These are phyloP conservation scores for Andrena trimmerana DNA, from an alignment of 2,888 invertebrate genomes.

Conservation along the genomic window DNA sequence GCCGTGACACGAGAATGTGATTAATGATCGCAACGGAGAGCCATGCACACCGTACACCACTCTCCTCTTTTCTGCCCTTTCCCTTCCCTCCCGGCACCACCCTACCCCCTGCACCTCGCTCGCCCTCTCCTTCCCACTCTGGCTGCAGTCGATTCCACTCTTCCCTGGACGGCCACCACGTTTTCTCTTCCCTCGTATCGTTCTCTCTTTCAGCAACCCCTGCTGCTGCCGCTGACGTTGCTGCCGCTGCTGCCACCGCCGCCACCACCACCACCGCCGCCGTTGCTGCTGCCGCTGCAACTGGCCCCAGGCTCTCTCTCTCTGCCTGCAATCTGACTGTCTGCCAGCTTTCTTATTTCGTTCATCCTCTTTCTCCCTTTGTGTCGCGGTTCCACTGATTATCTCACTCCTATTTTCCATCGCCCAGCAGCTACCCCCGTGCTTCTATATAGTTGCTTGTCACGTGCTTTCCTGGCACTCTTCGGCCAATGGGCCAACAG, in stretches of 20 bases:
- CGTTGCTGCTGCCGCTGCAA: conserved; percentile 56
- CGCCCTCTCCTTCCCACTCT: conserved; percentile 46
- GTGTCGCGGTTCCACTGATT: conserved; percentile 42
- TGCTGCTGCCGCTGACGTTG: conserved; percentile 65
- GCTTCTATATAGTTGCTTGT: conserved; percentile 8
- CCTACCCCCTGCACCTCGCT: conserved; percentile 25
- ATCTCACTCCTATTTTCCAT: conserved; percentile 41
- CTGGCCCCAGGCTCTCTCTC: conserved; percentile 33
- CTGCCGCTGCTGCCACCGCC: conserved; percentile 40
- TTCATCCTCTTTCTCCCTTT: conserved; percentile 57
- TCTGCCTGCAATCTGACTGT: conserved; percentile 72
- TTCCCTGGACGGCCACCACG: conserved; percentile 47
- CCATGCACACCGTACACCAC: conserved; percentile 79
- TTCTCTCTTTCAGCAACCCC: conserved; percentile 78
- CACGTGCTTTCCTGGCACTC: neutral
- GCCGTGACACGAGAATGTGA: conserved; percentile 84
- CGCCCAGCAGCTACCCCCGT: neutral
- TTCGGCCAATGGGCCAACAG: neutral
- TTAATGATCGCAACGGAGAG: conserved; percentile 84
- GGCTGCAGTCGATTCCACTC: conserved; percentile 62
- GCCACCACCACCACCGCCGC: conserved; percentile 50
- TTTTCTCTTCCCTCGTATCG: conserved; percentile 48
- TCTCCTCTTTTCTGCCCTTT: conserved; percentile 60
- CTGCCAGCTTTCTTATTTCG: conserved; percentile 72
- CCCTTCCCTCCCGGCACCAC: conserved; percentile 52